Conservation (phyloP, 1,140 invertebrate genomes). For the Drosophila triauraria region DNA sequence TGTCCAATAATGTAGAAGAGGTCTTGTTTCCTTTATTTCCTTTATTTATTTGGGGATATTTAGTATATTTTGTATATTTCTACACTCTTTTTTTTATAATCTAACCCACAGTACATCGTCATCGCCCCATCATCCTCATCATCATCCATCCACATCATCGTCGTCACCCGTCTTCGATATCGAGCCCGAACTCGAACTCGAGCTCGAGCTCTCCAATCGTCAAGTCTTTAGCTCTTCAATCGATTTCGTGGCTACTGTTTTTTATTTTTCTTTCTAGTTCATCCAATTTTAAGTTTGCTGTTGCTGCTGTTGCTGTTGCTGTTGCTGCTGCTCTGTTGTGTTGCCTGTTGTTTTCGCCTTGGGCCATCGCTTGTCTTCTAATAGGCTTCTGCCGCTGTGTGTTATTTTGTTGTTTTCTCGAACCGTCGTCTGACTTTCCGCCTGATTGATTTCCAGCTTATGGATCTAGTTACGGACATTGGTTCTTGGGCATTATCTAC, state of each 20-base stretch:
- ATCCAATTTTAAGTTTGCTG: constrained; percentile 66
- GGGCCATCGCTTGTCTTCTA: constrained; percentile 54
- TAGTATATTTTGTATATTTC: no score
- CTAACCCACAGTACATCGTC: constrained; percentile 28
- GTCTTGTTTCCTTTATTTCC: no score
- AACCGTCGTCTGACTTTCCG: constrained; percentile 61
- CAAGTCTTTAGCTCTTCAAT: constrained; percentile 73
- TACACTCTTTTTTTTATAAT: not conserved
- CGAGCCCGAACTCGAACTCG: constrained; percentile 32
- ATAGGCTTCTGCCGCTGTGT: constrained; percentile 50
- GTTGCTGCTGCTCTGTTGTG: constrained; percentile 12
- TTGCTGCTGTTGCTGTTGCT: not conserved
- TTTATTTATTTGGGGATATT: no score
- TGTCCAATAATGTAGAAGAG: no score
- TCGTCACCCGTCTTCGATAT: constrained; percentile 52
- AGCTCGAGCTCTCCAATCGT: constrained; percentile 53
- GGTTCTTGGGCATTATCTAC: constrained; percentile 55
- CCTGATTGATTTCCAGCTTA: constrained; percentile 79
- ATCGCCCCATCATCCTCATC: constrained; percentile 31
- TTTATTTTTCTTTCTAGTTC: constrained; percentile 52
- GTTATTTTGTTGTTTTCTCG: constrained; percentile 36
- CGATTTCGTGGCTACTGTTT: constrained; percentile 80
- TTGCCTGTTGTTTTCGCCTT: constrained; percentile 34
- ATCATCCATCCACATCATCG: constrained; percentile 39
- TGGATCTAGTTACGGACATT: constrained; percentile 72